Evolutionary conservation across 2,113 vertebrate species (phyloP).

Genomic region (Solenodon paradoxus): DNA sequence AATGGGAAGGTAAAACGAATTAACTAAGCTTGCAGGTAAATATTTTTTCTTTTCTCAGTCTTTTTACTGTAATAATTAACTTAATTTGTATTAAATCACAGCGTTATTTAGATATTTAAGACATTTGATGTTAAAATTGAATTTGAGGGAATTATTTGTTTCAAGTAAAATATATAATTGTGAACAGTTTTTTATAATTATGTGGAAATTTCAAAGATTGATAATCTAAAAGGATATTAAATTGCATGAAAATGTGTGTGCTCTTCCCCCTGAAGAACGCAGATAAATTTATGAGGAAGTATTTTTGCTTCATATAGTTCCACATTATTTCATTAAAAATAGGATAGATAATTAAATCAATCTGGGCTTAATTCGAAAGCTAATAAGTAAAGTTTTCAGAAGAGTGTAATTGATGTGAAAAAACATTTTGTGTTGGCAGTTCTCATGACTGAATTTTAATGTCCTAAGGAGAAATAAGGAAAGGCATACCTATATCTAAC

Average conservation of each 20-base stretch:
- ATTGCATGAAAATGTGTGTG: conserved; percentile 7
- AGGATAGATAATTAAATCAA: conserved; percentile 32
- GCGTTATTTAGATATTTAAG: conserved; percentile 40
- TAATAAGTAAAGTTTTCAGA: conserved; percentile 52
- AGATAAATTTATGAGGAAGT: conserved; percentile 15
- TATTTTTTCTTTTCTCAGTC: background rate
- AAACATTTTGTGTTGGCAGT: conserved; percentile 38
- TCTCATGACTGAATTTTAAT: conserved; percentile 43
- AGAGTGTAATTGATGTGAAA: conserved; percentile 30
- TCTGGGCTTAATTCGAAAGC: conserved; percentile 24
- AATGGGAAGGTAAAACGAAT: conserved; percentile 4
- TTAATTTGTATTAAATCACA: conserved; percentile 41
- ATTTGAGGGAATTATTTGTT: conserved; percentile 43
- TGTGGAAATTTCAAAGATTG: background rate
- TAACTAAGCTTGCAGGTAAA: conserved; percentile 38
- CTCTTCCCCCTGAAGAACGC: background rate
- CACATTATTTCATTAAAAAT: conserved; percentile 42
- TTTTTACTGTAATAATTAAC: conserved; percentile 37
- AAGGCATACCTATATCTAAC: background rate
- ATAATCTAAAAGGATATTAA: background rate
- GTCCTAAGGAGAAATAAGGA: conserved; percentile 30
- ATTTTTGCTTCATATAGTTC: conserved; percentile 31
- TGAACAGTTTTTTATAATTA: conserved; percentile 37
- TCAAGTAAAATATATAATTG: conserved; percentile 16
- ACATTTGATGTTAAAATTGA: conserved; percentile 50